phyloP scores from a whole-genome alignment of 1,140 invertebrate genomes.

The Spodoptera litura region DNA sequence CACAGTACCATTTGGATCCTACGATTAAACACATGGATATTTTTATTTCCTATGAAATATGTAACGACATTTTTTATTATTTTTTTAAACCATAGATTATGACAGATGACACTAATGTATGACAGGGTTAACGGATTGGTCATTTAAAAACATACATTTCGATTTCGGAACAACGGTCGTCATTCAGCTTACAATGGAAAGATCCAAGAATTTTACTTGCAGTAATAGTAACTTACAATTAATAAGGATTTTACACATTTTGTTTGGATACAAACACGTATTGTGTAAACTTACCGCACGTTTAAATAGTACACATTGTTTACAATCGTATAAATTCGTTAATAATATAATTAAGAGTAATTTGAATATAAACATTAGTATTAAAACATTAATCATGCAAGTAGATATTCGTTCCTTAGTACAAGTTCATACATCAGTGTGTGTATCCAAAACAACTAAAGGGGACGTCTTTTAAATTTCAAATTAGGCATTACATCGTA shows the following conservation, averaged over 20 bases:
- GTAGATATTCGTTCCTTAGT: neutral
- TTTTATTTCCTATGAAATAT: constrained; percentile 39
- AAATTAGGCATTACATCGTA: constrained; percentile 56
- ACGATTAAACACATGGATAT: constrained; percentile 63
- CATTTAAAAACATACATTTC: constrained; percentile 43
- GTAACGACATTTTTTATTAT: constrained; percentile 1
- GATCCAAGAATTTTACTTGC: constrained; percentile 36
- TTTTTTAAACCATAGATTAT: constrained; percentile 18
- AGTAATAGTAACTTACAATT: constrained; percentile 43
- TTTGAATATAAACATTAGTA: constrained; percentile 34
- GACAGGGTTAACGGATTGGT: constrained; percentile 52
- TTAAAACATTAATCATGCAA: constrained; percentile 20
- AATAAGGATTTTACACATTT: constrained; percentile 43
- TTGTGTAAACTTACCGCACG: neutral
- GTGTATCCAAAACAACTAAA: constrained; percentile 39
- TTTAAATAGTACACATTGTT: constrained; percentile 28
- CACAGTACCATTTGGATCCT: constrained; percentile 80
- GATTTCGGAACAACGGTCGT: constrained; percentile 31
- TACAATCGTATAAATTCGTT: constrained; percentile 45
- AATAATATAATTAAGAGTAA: constrained; percentile 26
- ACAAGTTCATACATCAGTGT: constrained; percentile 22
- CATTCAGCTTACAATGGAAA: constrained; percentile 33
- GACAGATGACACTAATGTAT: constrained; percentile 52
- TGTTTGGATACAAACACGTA: constrained; percentile 42
- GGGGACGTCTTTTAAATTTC: constrained; percentile 46